Base-by-base conservation (phyloP, 2,888 invertebrate genomes). In the Pammene fasciana region DNA sequence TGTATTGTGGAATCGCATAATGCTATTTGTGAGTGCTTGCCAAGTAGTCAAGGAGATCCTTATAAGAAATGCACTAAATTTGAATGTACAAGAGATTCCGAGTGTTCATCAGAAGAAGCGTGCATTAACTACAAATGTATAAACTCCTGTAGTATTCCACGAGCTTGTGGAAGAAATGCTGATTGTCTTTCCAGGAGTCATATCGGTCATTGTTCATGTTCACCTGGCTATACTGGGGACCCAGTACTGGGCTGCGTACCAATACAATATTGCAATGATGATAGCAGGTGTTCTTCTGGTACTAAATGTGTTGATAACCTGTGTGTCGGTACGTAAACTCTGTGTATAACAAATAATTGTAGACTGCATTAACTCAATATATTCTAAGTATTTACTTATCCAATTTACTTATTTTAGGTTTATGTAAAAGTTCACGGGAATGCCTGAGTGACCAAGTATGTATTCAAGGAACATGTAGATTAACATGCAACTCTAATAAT, bases 391-490 rank as follows among this genome's bases (percentile, higher is more conserved):
- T 54, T 16, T 56, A 34, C 48, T 50, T 52, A 45, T 38, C 41
- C 70, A 55, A 71, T 67, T 57, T 76, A 73, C 67, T 78, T 72
- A 72, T 93, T 91, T 79, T 86, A 93, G 96, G 97, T 13, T 85
- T 96, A 16, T 98, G 98, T 80, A 94, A 95, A 75, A 96, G 95
- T 75, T 94, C 96, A 18, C 94, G 97, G 72, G 97, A 98, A 76
- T 98, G 98, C 81, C 95, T 97, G 66, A 94, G 94, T 14, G 96
- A 97, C 78, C 97, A 98, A 89, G 90, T 97, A 13, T 98, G 98
- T 80, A 95, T 98, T 71, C 96, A 97, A 85, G 95, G 95, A 11
- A 94, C 96, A n/a, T 98, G 98, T 81, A 95, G 97, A 80, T 94
- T 97, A 26, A 96, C 97, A 4, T 98, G 98, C 82, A 94, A 95